These are phyloP conservation scores for Chouioia cunea DNA, from an alignment of 2,888 invertebrate species.

Conservation along the genomic window DNA sequence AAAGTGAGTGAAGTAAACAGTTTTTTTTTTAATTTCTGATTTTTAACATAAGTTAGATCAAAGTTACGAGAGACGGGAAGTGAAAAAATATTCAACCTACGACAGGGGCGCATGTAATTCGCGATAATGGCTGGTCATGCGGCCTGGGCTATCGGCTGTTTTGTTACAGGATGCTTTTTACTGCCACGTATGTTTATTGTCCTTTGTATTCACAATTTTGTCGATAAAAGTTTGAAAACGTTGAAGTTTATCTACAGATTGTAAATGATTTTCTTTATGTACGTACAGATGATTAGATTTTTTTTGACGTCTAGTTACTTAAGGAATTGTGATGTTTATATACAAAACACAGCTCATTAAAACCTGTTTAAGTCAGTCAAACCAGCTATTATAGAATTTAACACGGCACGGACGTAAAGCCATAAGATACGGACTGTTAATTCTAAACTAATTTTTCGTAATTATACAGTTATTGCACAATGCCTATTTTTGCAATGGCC, in stretches of 20 bases:
- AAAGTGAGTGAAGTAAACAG: neutral
- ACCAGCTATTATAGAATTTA: slow-evolving; percentile 15
- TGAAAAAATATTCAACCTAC: too few species aligned
- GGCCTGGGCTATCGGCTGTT: slow-evolving; percentile 20
- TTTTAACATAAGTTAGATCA: neutral
- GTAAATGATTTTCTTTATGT: neutral
- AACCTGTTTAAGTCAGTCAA: slow-evolving; percentile 23
- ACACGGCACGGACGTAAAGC: slow-evolving; percentile 26
- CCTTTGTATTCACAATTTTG: too few species aligned
- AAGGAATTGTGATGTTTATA: slow-evolving; percentile 13
- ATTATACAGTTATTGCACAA: slow-evolving; percentile 10
- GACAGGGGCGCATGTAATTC: too few species aligned
- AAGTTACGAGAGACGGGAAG: neutral
- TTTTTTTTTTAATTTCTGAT: too few species aligned
- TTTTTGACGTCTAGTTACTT: neutral
- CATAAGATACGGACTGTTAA: slow-evolving; percentile 37
- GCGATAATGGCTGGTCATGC: slow-evolving; percentile 16
- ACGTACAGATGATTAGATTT: neutral
- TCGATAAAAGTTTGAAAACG: too few species aligned
- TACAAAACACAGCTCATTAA: slow-evolving; percentile 28
- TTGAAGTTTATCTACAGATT: too few species aligned
- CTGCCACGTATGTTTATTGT: slow-evolving; percentile 26
- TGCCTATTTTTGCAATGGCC: slow-evolving; percentile 3
- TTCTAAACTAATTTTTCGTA: slow-evolving; percentile 22
- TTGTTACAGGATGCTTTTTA: slow-evolving; percentile 28